Evolutionary conservation across 2,113 vertebrate genomes (phyloP).

Genomic region (Otus sunia): DNA sequence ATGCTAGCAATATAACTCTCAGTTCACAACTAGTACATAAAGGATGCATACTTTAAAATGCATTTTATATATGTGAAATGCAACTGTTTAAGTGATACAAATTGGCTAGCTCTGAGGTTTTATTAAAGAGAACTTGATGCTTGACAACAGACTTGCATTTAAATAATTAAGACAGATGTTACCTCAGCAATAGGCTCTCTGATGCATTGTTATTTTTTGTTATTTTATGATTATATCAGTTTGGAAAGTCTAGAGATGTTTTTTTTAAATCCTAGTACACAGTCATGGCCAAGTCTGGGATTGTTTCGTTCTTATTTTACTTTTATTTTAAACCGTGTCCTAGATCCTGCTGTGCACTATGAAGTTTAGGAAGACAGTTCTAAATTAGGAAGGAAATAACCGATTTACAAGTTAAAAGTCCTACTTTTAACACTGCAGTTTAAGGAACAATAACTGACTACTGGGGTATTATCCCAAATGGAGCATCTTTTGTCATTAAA

Average conservation of each 20-base stretch:
- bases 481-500: background rate
- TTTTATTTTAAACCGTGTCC: background rate
- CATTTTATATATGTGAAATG: background rate
- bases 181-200: background rate
- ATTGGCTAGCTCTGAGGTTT: background rate
- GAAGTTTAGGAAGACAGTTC: background rate
- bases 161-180: constrained; percentile 25
- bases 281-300: rapidly evolving
- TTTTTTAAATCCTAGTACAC: background rate
- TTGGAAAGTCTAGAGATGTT: background rate
- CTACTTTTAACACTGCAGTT: background rate
- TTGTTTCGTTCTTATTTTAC: background rate
- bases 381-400: background rate
- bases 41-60: background rate
- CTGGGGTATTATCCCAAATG: rapidly evolving
- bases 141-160: background rate
- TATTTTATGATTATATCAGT: background rate
- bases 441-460: background rate
- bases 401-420: background rate
- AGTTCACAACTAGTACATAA: background rate
- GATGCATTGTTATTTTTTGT: background rate
- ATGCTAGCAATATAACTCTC: background rate
- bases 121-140: background rate
- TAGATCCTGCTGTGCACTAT: background rate
- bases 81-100: background rate